Base-by-base conservation (phyloP, 1,140 invertebrate species). In the Aphaenogaster rudis region DNA sequence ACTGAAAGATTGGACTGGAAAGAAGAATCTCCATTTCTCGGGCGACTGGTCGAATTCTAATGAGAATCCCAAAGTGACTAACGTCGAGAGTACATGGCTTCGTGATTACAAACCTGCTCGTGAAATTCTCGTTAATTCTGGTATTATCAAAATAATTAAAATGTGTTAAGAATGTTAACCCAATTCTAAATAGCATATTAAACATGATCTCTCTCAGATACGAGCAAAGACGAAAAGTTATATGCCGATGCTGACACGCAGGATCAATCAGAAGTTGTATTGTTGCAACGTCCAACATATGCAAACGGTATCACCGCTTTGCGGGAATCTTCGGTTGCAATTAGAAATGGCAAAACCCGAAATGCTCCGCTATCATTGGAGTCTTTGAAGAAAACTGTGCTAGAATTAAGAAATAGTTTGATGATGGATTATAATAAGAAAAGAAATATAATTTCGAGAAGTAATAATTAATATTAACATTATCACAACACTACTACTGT, bases 331-430 rank as follows among this genome's bases (percentile, higher is more conserved):
- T 7, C 17, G n/a, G 15, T 50, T 50, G 33, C 39, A 21, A 45
- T 72, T 7, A 61, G 11, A 39, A 36, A 33, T 42, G 52, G 9
- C 9, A 85, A 80, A 69, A 42, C 45, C 3, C 3, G 42, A 61
- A 17, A 45, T 17, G 33, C 9, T 21, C 2, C 84, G 11, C 13
- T 28, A 15, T 84, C 90, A 11, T 42, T 93, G 21, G 90, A 91
- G 8, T 88, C 91, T 39, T 76, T 93, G 13, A 93, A 89, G 28
- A 87, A 88, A 33, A 91, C 81, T 9, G 63, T 93, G 15, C 36
- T 92, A 17, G 78, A 91, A 76, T 63, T 91, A 59, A 91, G 59
- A 17, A 76, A 88, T 21, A 93, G 61, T 52, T 50, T 93, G 1
- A 86, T 54, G 5, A 33, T 59, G 17, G 9, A 3, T 2, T 50